Conservation (phyloP, 2,888 invertebrate genomes). For the Amphipyra tragopoginis region DNA sequence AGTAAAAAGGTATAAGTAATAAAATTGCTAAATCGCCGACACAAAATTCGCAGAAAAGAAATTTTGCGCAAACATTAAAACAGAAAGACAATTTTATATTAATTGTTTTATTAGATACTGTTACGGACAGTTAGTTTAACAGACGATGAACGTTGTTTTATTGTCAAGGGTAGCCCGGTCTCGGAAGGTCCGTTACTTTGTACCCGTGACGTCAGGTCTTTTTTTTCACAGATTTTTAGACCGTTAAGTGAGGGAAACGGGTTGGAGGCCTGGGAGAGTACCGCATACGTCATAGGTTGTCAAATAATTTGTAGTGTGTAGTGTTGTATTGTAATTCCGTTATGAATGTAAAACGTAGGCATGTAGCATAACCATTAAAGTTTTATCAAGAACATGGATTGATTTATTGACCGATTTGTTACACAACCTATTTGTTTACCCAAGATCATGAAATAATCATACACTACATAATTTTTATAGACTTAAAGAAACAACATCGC, state of each 20-base stretch:
- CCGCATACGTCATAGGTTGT: not conserved
- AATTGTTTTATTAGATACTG: slow-evolving; percentile 69
- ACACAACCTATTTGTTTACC: too few relatives aligned
- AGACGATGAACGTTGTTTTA: slow-evolving; percentile 59
- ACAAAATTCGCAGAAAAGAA: slow-evolving; percentile 80
- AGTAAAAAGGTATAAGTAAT: slow-evolving; percentile 36
- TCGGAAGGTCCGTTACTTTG: slow-evolving; percentile 64
- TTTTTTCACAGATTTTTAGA: slow-evolving; percentile 58
- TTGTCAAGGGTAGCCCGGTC: slow-evolving; percentile 58
- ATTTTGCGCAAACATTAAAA: slow-evolving; percentile 78
- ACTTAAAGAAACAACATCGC: too few relatives aligned
- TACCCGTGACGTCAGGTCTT: slow-evolving; percentile 70
- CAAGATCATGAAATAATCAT: too few relatives aligned
- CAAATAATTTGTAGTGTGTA: too few relatives aligned
- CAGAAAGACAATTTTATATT: slow-evolving; percentile 49
- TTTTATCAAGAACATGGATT: too few relatives aligned
- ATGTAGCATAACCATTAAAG: too few relatives aligned
- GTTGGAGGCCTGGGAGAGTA: slow-evolving; percentile 5
- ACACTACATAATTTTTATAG: too few relatives aligned
- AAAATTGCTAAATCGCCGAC: slow-evolving; percentile 48
- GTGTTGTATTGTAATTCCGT: too few relatives aligned
- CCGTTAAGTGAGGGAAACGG: slow-evolving; percentile 32
- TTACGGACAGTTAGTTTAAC: slow-evolving; percentile 58
- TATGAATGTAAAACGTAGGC: too few relatives aligned
- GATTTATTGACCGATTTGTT: too few relatives aligned